Conservation (phyloP, 2,113 vertebrate genomes). For the Boulengeromyrus knoepffleri region DNA sequence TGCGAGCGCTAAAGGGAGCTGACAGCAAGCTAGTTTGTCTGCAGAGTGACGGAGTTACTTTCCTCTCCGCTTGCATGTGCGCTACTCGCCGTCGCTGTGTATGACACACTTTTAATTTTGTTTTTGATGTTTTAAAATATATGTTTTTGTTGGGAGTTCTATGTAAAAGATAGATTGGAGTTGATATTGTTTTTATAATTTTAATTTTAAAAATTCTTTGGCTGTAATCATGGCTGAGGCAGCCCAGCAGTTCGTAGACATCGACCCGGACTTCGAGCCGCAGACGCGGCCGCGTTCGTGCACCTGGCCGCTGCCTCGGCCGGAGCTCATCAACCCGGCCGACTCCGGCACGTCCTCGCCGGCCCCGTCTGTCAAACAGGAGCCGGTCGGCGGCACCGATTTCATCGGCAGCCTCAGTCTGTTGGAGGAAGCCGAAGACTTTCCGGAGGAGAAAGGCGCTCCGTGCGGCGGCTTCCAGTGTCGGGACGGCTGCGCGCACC, state of each 20-base stretch:
- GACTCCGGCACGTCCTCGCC: constrained; percentile 84
- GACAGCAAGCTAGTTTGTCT: not conserved
- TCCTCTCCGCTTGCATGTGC: not conserved
- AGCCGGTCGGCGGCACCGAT: constrained; percentile 63
- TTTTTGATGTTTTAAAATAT: not conserved
- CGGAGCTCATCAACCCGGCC: constrained; percentile 77
- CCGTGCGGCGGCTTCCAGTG: constrained; percentile 65
- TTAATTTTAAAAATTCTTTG: constrained; percentile 19
- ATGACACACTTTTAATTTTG: constrained; percentile 12
- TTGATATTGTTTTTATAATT: not conserved
- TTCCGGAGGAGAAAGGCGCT: constrained; percentile 56
- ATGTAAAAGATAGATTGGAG: constrained; percentile 48
- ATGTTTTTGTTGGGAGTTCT: constrained; percentile 20
- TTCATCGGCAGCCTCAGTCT: constrained; percentile 80
- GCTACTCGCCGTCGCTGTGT: not conserved
- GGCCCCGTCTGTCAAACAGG: constrained; percentile 75
- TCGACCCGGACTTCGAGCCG: constrained; percentile 82
- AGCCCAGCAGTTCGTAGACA: constrained; percentile 68
- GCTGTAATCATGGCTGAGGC: constrained; percentile 69
- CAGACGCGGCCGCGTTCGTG: constrained; percentile 74
- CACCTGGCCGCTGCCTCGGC: constrained; percentile 79
- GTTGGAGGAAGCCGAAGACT: constrained; percentile 84
- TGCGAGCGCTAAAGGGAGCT: not conserved
- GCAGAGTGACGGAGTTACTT: constrained; percentile 19
- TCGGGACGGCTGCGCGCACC: constrained; percentile 62